Evolutionary conservation across 1,140 invertebrate genomes (phyloP), one percentile per base, ranked within the genome.

Genomic region (Kradibia gibbosae): DNA sequence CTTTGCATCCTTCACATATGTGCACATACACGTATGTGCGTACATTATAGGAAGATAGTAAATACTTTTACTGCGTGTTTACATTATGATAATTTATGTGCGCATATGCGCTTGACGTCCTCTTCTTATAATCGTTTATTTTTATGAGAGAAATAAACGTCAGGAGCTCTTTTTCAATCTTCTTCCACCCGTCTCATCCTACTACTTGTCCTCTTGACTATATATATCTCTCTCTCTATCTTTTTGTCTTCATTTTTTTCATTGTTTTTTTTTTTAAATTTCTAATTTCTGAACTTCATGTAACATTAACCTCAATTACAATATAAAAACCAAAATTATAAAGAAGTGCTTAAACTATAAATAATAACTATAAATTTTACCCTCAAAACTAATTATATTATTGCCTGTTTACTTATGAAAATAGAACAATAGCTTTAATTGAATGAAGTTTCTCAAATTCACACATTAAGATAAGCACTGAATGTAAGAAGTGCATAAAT

Each of bases 51-150:
- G 48, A 50, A 75, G 67, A 73, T 78, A 78, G 81, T 82, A 78
- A 73, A 78, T 82, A 82, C 75, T 82, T 82, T 82, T 75, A 82
- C 81, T 57, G 71, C 77, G 72, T 82, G 77, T 82, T 82, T 82
- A 79, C 81, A 82, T 79, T 82, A 82, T 70, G 77, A 82, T 75
- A 82, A 82, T 82, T 82, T 82, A 82, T 82, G 71, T 82, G 71
- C 60, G 50, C 80, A 55, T 75, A 36, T 34, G 36, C 72, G 73
- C 74, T 71, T 34, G 74, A 72, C 78, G 67, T 45, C 45, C 72
- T 71, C 65, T 62, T 72, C 74, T 82, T 82, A 78, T 78, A 78
- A 82, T 82, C 81, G 50, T 78, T 82, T 78, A 82, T 82, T 82
- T 82, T 82, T 82, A 82, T 34, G 74, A 82, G 74, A 36, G 62